Conservation (phyloP, 2,888 invertebrate species). For the Tetranychus truncatus region DNA sequence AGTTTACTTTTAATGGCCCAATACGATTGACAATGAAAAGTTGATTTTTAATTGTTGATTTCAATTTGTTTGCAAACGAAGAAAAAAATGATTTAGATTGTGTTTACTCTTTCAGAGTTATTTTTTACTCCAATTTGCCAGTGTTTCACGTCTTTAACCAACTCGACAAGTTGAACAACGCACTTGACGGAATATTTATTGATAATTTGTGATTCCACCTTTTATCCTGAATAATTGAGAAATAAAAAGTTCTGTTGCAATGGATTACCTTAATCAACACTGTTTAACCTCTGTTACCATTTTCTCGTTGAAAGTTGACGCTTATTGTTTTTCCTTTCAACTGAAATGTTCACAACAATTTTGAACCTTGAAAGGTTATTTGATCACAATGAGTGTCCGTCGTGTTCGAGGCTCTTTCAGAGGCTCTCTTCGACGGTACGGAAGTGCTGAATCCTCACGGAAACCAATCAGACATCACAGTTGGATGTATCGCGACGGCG, state of each 20-base stretch:
- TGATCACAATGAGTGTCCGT: slow-evolving; percentile 27
- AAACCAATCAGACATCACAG: slow-evolving; percentile 28
- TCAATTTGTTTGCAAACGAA: too few relatives aligned
- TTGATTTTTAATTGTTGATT: too few relatives aligned
- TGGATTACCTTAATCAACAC: background rate
- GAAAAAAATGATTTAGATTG: too few relatives aligned
- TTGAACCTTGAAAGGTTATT: slow-evolving; percentile 8
- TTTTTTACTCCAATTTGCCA: too few relatives aligned
- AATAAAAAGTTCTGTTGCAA: background rate
- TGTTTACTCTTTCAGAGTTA: too few relatives aligned
- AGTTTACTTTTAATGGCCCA: too few relatives aligned
- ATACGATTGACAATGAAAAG: too few relatives aligned
- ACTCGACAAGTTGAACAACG: too few relatives aligned
- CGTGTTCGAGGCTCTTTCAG: slow-evolving; percentile 29
- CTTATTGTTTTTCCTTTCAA: background rate
- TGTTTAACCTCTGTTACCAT: background rate
- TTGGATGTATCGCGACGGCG: slow-evolving; percentile 30
- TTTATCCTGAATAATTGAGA: too few relatives aligned
- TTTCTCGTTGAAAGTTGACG: background rate
- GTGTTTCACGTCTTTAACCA: too few relatives aligned
- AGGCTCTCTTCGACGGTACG: slow-evolving; percentile 28
- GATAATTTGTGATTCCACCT: too few relatives aligned
- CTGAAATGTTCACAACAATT: background rate
- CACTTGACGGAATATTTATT: too few relatives aligned
- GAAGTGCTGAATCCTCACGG: slow-evolving; percentile 29